Conservation (phyloP, 2,797 vertebrate species). For the Psittacula derbiana region DNA sequence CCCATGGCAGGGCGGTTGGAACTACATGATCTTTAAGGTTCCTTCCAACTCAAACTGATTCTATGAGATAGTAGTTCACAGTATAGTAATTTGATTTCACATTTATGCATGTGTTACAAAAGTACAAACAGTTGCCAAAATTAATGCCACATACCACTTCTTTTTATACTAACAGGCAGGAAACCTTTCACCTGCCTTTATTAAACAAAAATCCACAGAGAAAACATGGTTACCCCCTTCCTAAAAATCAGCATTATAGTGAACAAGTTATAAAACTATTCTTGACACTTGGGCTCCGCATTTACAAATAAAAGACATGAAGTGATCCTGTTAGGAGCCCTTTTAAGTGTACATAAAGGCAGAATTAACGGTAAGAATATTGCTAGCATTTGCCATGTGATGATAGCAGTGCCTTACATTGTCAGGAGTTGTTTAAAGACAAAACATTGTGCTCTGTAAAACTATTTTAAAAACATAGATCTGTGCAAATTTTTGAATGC, state of each 20-base stretch:
- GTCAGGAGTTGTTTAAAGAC: neutral
- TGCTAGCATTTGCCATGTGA: neutral
- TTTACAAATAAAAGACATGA: neutral
- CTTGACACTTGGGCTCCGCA: neutral
- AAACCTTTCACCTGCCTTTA: neutral
- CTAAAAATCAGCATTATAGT: neutral
- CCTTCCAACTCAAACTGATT: neutral
- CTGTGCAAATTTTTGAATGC: neutral
- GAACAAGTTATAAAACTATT: neutral
- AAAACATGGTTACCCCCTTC: neutral
- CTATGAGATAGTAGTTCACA: neutral
- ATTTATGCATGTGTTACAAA: neutral
- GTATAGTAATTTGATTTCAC: neutral
- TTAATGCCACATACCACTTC: neutral
- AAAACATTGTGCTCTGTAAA: neutral
- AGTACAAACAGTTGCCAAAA: neutral
- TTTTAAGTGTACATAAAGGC: neutral
- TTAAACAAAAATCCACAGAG: neutral
- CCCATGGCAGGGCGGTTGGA: neutral
- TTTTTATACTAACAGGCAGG: neutral
- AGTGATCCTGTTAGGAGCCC: neutral
- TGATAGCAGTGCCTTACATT: neutral
- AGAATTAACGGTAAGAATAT: neutral
- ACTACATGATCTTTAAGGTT: neutral
- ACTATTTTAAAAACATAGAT: neutral